These are phyloP conservation scores for Dynastes grantii DNA, from an alignment of 2,888 invertebrate genomes.

Conservation along the genomic window DNA sequence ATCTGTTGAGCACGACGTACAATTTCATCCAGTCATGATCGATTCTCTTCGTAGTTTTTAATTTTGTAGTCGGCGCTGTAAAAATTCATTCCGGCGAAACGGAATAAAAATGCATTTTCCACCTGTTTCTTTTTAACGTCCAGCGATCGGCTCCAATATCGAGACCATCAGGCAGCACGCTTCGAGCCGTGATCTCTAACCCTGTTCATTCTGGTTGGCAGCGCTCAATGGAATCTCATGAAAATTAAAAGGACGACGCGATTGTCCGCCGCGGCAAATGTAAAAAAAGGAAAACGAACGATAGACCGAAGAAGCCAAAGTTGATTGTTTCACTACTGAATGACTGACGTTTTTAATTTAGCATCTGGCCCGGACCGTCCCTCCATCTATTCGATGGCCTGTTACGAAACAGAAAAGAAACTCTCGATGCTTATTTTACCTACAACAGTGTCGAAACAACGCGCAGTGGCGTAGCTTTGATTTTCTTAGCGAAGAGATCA, in stretches of 20 bases:
- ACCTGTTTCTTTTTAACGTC: neutral
- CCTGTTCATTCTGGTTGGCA: neutral
- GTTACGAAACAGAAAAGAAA: slow-evolving; percentile 33
- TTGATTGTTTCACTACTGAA: slow-evolving; percentile 39
- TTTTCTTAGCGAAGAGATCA: neutral
- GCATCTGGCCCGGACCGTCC: slow-evolving; percentile 5
- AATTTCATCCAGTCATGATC: too few species aligned
- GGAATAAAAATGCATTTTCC: slow-evolving; percentile 1
- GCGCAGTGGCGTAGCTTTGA: slow-evolving; percentile 3
- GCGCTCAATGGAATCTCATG: neutral
- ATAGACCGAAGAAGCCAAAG: slow-evolving; percentile 14
- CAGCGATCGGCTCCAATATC: neutral
- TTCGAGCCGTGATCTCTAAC: slow-evolving; percentile 25
- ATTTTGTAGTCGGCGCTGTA: neutral
- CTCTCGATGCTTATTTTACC: slow-evolving; percentile 8
- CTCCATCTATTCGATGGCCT: slow-evolving; percentile 6
- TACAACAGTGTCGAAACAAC: slow-evolving; percentile 10
- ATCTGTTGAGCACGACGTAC: too few species aligned
- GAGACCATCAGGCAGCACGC: neutral
- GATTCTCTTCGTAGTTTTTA: neutral
- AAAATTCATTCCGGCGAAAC: neutral
- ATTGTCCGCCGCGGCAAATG: slow-evolving; percentile 1
- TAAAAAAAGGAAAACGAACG: neutral
- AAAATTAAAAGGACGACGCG: slow-evolving; percentile 7
- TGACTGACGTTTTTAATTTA: slow-evolving; percentile 46